Conservation (phyloP, 37 sponge, comb jelly and placozoan species). For the Bolinopsis microptera region DNA sequence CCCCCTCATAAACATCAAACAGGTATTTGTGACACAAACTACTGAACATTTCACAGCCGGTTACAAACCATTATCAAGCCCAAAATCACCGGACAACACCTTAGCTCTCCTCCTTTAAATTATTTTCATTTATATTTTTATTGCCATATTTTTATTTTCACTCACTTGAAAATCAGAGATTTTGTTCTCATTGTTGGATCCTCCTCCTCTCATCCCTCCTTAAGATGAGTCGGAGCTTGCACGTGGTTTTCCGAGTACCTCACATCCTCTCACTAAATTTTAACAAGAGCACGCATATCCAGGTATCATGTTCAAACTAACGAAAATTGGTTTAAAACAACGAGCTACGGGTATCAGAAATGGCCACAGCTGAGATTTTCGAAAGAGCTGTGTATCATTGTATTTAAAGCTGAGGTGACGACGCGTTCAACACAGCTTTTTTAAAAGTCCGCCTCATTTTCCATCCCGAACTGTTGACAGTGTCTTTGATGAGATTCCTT, state of each 20-base stretch:
- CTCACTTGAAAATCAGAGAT: background rate
- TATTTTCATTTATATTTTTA: too few species aligned
- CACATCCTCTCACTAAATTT: background rate
- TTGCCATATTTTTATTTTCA: too few species aligned
- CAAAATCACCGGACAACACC: too few species aligned
- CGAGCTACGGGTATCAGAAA: background rate
- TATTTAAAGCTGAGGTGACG: background rate
- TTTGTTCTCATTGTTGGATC: background rate
- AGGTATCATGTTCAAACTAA: background rate
- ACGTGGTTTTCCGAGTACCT: background rate
- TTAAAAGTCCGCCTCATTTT: background rate
- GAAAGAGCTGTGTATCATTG: background rate
- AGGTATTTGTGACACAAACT: too few species aligned
- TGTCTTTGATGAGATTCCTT: background rate
- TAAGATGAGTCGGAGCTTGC: background rate
- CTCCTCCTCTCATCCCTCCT: background rate
- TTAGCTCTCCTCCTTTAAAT: too few species aligned
- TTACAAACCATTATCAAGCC: too few species aligned
- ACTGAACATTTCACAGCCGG: too few species aligned
- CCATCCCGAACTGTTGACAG: background rate
- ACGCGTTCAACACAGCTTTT: background rate
- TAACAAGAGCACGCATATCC: background rate
- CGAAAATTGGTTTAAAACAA: background rate
- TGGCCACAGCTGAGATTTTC: background rate
- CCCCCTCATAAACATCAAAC: too few species aligned